Evolutionary conservation across 1,140 invertebrate genomes (phyloP), one percentile per base, ranked within the genome.

Genomic region (Tachypleus tridentatus): DNA sequence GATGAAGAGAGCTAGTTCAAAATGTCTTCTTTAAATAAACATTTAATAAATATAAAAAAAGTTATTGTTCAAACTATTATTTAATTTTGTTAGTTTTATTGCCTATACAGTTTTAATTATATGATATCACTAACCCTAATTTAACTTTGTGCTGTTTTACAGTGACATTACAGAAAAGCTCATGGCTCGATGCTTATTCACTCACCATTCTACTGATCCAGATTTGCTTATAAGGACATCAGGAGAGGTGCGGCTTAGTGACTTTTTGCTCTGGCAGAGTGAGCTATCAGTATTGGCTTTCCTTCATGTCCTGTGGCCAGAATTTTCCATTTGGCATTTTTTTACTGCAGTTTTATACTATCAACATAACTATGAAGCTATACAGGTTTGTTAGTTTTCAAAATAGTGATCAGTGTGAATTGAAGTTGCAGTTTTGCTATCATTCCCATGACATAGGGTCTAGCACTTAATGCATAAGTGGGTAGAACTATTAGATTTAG

Each of bases 191-290:
- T 88, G 87, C 77, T n/a, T 97, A 56, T 93, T 92, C 74, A 89
- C 88, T 3, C 78, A 83, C 64, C 78, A 85, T 52, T 87, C 87
- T 11, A 78, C 81, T 10, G 80, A 86, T 69, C 88, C 93, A 49
- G 95, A 99, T 77, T 76, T 99, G 63, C 77, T 99, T 5, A 86
- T 99, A 51, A 82, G 97, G 71, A 99, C 96, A 10, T 98, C 96
- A 1, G 96, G 96, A 47, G 97, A 99, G 82, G 84, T 88, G 4
- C 80, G 97, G 70, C 80, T 99, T 2, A 97, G 93, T 74, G 97
- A 99, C 79, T 99, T 98, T 76, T 81, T 99, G 66, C 78, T 98
- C 63, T 98, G 93, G 93, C 96, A 99, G 85, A 64, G 90, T 90
- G 78, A 67, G 65, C 68, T 69, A 58, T 71, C 69, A 3, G 54